These are phyloP conservation scores for Taeniopygia guttata DNA, from an alignment of 2,797 vertebrate species.

Conservation along the genomic window DNA sequence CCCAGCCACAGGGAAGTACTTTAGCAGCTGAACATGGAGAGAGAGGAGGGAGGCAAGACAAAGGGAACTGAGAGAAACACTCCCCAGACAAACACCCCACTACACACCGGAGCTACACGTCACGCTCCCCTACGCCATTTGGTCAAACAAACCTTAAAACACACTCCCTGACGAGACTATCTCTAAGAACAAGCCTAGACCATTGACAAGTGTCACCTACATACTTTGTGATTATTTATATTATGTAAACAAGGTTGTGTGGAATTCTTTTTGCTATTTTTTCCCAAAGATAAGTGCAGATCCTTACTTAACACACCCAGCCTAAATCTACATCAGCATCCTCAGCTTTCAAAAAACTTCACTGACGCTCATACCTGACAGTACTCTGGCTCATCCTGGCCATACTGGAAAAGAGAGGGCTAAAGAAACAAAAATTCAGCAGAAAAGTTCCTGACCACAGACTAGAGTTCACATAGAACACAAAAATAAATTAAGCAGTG, in stretches of 20 bases:
- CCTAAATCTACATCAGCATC: constrained; percentile 59
- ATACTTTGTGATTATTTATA: constrained; percentile 39
- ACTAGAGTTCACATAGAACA: constrained; percentile 62
- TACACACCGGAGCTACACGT: background rate
- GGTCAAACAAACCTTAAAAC: constrained; percentile 72
- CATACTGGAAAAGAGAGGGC: constrained; percentile 53
- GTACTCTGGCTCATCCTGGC: constrained; percentile 43
- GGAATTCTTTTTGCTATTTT: background rate
- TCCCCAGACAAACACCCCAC: background rate
- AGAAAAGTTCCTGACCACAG: constrained; percentile 51
- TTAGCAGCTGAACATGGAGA: constrained; percentile 21
- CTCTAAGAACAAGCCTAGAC: constrained; percentile 56
- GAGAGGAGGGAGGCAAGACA: constrained; percentile 22
- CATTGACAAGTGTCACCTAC: constrained; percentile 36
- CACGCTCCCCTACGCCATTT: constrained; percentile 61
- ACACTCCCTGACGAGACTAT: constrained; percentile 64
- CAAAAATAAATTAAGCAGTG: constrained; percentile 71
- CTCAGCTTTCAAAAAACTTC: constrained; percentile 55
- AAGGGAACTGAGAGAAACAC: background rate
- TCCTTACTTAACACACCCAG: constrained; percentile 53
- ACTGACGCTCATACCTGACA: constrained; percentile 49
- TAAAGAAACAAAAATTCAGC: constrained; percentile 49
- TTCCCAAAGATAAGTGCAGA: constrained; percentile 39
- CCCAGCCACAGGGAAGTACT: constrained; percentile 18
- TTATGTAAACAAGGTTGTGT: constrained; percentile 41